Evolutionary conservation across 1,140 invertebrate species (phyloP), one percentile per base, ranked within the genome.

Genomic region (Brachionus angularis): DNA sequence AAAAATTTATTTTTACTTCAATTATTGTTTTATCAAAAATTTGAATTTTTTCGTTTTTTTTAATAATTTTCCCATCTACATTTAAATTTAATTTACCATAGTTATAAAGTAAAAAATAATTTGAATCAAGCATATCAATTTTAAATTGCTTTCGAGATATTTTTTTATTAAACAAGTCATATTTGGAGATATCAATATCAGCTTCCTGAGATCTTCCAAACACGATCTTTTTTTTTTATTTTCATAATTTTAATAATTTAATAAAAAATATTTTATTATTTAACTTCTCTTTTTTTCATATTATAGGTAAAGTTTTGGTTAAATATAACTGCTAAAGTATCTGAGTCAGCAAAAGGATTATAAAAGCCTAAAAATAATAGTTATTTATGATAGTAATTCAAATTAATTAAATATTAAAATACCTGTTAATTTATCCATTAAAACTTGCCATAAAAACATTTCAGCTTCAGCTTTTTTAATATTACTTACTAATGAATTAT

Each of bases 101-200:
- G 27, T 67, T 67, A 31, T 3, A 33, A 27, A 67, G 25, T 23
- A 67, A n/a, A 46, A 67, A 67, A 14, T 47, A 27, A 50, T 50
- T 50, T 42, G 23, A 23, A 25, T 67, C 62, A 1, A 36, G n/a
- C 25, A 46, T 18, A n/a, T 12, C 8, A 27, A 67, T 67, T 31
- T 34, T 46, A 27, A 46, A 47, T 47, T 67, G 62, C 33, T 23
- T 18, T 29, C 62, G 25, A 2, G 62, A 67, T 21, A 67, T 67
- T 67, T 67, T 67, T 50, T 67, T 67, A 39, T 34, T 58, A 58
- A 58, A 58, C 12, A 58, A 39, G 12, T 58, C 53, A 23, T 42
- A 39, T 23, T 31, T 2, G n/a, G 53, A 58, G 18, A 58, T 39
- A 58, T 58, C 53, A 23, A 58, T 23, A 42, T 58, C 53, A 0